phyloP scores from a whole-genome alignment of 2,888 invertebrate genomes.

The Tipula unca region DNA sequence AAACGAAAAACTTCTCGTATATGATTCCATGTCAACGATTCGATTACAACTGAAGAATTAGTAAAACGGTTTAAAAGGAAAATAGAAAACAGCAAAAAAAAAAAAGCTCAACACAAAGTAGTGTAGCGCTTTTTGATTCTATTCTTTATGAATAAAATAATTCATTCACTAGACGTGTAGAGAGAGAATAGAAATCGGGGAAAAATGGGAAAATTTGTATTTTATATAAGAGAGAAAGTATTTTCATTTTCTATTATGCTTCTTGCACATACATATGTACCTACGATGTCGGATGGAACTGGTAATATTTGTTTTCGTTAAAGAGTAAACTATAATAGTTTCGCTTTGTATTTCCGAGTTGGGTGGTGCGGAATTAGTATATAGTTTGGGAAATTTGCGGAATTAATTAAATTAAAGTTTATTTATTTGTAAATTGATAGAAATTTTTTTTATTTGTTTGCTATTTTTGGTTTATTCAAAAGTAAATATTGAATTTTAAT shows the following conservation, averaged over 20 bases:
- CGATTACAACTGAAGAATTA: neutral
- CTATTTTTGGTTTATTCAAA: neutral
- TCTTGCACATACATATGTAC: neutral
- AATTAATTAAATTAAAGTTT: neutral
- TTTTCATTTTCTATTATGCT: neutral
- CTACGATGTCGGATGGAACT: neutral
- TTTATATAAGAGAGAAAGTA: neutral
- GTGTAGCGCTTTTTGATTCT: neutral
- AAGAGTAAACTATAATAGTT: neutral
- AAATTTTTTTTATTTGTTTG: neutral
- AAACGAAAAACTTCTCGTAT: neutral
- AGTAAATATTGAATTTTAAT: neutral
- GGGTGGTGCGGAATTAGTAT: neutral
- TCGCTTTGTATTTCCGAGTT: neutral
- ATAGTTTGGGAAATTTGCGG: neutral
- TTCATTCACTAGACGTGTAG: neutral
- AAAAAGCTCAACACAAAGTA: neutral
- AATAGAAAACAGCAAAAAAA: neutral
- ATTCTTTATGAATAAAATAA: neutral
- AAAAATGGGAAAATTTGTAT: neutral
- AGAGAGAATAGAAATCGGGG: neutral
- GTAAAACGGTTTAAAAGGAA: neutral
- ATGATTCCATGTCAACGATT: neutral
- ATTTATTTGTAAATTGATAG: neutral
- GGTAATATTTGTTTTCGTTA: neutral